phyloP scores from a whole-genome alignment of 2,113 vertebrate genomes.

The Gymnorhina tibicen region DNA sequence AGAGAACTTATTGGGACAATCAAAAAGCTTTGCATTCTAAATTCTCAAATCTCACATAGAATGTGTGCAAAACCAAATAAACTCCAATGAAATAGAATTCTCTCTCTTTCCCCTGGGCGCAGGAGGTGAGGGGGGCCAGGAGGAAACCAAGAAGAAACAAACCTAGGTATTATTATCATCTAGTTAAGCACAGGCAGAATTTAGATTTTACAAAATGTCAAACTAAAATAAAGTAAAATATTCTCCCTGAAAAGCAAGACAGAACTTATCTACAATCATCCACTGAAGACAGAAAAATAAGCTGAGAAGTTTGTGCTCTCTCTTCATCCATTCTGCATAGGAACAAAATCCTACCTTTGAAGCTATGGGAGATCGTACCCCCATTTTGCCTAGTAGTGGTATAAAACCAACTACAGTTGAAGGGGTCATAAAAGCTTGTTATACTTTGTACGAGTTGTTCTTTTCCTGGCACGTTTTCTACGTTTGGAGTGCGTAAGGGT shows the following conservation, averaged over 20 bases:
- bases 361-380: neutral
- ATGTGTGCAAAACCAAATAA: neutral
- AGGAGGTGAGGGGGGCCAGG: neutral
- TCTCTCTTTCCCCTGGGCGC: neutral
- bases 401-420: neutral
- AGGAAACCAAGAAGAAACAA: neutral
- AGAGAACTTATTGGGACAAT: neutral
- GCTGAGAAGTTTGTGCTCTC: neutral
- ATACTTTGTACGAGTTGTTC: neutral
- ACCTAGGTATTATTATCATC: neutral
- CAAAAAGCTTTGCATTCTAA: neutral
- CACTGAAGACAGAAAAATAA: rapidly evolving
- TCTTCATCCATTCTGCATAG: neutral
- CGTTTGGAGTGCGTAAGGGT: neutral
- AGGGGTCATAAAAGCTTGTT: neutral
- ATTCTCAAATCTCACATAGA: neutral
- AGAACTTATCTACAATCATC: neutral
- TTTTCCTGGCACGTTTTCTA: neutral
- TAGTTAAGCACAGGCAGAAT: neutral
- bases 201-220: neutral
- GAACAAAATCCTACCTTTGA: neutral
- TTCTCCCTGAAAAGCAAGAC: neutral
- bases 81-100: neutral
- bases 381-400: neutral
- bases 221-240: neutral